These are phyloP conservation scores for Erinaceus europaeus DNA, from an alignment of 2,113 vertebrate species.

Conservation along the genomic window DNA sequence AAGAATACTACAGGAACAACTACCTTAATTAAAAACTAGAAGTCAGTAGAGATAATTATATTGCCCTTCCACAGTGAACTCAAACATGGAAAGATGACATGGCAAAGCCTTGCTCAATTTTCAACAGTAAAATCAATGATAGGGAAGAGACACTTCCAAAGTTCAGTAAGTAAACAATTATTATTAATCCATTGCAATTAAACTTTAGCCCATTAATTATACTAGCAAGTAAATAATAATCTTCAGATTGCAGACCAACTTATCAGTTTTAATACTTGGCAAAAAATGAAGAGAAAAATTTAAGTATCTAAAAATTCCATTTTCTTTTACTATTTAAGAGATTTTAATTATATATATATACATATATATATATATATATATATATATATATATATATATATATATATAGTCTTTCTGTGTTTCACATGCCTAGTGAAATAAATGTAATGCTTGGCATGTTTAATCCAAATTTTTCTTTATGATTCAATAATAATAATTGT, in stretches of 20 bases:
- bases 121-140: slow-evolving; percentile 19
- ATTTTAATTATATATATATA: slow-evolving; percentile 10
- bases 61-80: background rate
- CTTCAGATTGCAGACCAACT: background rate
- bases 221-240: background rate
- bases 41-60: slow-evolving; percentile 14
- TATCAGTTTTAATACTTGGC: slow-evolving; percentile 9
- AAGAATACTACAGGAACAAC: background rate
- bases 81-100: background rate
- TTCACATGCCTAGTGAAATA: background rate
- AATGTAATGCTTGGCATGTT: background rate
- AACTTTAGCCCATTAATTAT: background rate
- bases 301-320: background rate
- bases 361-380: too few relatives aligned
- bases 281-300: background rate
- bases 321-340: background rate
- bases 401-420: too few relatives aligned
- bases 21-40: slow-evolving; percentile 27
- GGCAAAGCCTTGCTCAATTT: background rate
- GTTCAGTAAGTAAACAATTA: background rate
- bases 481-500: background rate
- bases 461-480: background rate
- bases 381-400: too few relatives aligned
- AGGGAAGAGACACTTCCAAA: background rate
- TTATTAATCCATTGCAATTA: background rate